Evolutionary conservation across 2,797 vertebrate genomes (phyloP).

Genomic region (Chelonia mydas): DNA sequence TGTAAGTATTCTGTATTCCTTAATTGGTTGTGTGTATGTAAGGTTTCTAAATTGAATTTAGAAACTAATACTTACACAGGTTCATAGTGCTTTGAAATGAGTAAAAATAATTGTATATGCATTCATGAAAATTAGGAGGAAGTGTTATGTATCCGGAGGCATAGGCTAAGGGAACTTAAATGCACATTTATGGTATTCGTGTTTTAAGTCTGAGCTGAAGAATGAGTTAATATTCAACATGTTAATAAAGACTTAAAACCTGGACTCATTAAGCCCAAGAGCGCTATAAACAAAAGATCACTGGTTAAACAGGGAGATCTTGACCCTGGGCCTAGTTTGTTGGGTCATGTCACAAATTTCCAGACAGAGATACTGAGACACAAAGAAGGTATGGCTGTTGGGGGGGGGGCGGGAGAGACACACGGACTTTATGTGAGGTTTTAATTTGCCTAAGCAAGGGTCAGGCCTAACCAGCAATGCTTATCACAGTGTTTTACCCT

Average conservation of each 20-base stretch:
- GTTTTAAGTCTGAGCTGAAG: neutral
- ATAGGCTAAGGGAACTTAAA: neutral
- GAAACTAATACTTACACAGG: neutral
- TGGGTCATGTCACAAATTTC: neutral
- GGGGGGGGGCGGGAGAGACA: rapidly evolving
- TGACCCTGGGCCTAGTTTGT: neutral
- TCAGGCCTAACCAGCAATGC: neutral
- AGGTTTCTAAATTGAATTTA: neutral
- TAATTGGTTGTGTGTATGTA: neutral
- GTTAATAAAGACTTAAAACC: neutral
- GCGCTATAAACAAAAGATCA: neutral
- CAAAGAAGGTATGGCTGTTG: neutral
- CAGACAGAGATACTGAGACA: neutral
- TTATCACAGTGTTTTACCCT: neutral
- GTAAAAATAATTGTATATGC: neutral
- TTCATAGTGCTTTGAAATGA: neutral
- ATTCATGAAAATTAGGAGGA: neutral
- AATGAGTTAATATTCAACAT: neutral
- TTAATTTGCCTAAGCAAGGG: neutral
- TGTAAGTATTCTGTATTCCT: neutral
- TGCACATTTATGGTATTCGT: rapidly evolving
- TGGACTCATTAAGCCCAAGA: neutral
- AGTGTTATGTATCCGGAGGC: neutral
- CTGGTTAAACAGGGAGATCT: neutral
- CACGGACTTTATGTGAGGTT: neutral